Evolutionary conservation across 1,140 invertebrate species (phyloP), one percentile per base, ranked within the genome.

Genomic region (Oedothorax gibbosus): DNA sequence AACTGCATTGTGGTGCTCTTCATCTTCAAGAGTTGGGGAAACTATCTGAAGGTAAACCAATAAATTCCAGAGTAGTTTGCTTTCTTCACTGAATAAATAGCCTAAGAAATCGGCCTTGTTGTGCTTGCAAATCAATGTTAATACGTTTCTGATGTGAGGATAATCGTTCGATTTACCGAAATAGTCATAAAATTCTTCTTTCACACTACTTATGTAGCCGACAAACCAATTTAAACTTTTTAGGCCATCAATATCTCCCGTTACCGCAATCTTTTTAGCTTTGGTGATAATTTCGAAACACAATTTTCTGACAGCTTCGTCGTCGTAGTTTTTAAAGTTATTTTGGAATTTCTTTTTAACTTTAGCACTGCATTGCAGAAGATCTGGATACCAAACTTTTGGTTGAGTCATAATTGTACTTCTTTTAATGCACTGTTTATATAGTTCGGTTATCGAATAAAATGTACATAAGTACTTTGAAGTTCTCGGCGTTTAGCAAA

Each of bases 1-100:
- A 77, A 77, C 62, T 3, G 75, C 57, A 54, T 73, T 69, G 20
- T 81, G 79, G n/a, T n/a, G 49, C 1, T 85, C 57, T 21, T 65
- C 15, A 14, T 85, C 82, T 14, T 3, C 7, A 20, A 64, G 57
- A 64, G 0, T 54, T 57, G 57, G 20, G 11, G 10, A 1, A 21
- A 11, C 14, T 0, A 9, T 15, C n/a, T 60, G 20, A 10, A 53
- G n/a, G 21, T 57, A 50, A 66, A 35, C 12, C 20, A 18, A 14
- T 4, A 62, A 53, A 20, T 53, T 57, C 12, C 68, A 85, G 66
- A 76, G n/a, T 12, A 21, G 12, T 54, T 20, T 64, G n/a, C 18
- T 21, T 20, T 56, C 7, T 56, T 73, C 8, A 21, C 53, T 20
- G 20, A 83, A 83, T 49, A 82, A 3, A n/a, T 20, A 49, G 35